These are phyloP conservation scores for Megamerina dolium DNA, from an alignment of 2,888 invertebrate species.

Conservation along the genomic window DNA sequence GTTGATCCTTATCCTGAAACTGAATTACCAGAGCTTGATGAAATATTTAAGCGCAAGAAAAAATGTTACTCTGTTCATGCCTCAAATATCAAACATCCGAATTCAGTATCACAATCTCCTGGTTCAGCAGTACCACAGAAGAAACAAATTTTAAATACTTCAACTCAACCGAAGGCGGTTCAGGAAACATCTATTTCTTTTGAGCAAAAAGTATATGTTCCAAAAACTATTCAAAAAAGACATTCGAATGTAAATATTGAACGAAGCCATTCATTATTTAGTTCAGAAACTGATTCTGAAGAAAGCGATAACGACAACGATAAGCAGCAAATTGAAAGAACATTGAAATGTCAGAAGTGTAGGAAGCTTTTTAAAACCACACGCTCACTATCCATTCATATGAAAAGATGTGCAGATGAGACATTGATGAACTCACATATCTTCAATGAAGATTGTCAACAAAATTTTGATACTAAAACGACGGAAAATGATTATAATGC, in stretches of 20 bases:
- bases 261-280: slow-evolving; percentile 1
- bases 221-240: slow-evolving; percentile 9
- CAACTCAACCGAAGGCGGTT: neutral
- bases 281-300: slow-evolving; percentile 13
- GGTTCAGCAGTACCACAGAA: slow-evolving; percentile 1
- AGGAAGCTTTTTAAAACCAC: slow-evolving; percentile 13
- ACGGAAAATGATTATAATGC: too few relatives aligned
- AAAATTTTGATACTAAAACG: too few relatives aligned
- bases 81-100: slow-evolving; percentile 2
- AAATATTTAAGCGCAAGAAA: slow-evolving; percentile 17
- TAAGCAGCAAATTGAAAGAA: slow-evolving; percentile 2
- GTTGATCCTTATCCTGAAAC: slow-evolving; percentile 16
- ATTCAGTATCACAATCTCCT: neutral
- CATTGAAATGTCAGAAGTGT: slow-evolving; percentile 14
- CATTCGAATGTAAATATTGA: slow-evolving; percentile 7
- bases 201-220: slow-evolving; percentile 13
- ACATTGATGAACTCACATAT: too few relatives aligned
- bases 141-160: slow-evolving; percentile 2
- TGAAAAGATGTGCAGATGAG: slow-evolving; percentile 6
- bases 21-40: slow-evolving; percentile 15
- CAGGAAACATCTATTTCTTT: slow-evolving; percentile 11
- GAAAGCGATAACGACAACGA: slow-evolving; percentile 6
- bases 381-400: slow-evolving; percentile 13
- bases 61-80: slow-evolving; percentile 1
- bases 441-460: too few relatives aligned